Percentiles rank a stretch among this genome's conserved stretches.
Conservation (phyloP, 2,797 vertebrate species). For the Taenioides sp. region DNA sequence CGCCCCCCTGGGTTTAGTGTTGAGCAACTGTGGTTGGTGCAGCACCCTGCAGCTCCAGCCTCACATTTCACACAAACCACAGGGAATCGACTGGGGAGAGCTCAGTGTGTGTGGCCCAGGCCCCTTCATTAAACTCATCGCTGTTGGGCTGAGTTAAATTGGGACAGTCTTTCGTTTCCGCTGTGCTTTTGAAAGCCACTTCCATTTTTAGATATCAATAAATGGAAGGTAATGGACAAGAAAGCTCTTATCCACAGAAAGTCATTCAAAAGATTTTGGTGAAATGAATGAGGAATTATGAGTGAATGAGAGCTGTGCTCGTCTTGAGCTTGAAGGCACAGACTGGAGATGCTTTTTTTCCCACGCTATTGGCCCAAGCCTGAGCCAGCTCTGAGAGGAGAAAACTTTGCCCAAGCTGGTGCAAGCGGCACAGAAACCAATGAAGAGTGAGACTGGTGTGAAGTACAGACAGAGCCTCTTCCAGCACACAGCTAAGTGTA, state of each 20-base stretch:
- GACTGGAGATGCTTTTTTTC: conserved; percentile 51
- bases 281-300: conserved; percentile 54
- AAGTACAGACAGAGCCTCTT: conserved; percentile 78
- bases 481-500: conserved; percentile 77
- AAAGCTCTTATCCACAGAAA: conserved; percentile 48
- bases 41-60: conserved; percentile 55
- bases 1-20: conserved; percentile 49
- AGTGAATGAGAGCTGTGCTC: conserved; percentile 54
- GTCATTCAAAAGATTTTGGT: conserved; percentile 49
- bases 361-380: conserved; percentile 65
- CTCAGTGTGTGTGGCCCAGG: conserved; percentile 58
- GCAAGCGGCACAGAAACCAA: conserved; percentile 81
- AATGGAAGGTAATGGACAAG: conserved; percentile 48
- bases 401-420: conserved; percentile 64
- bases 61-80: conserved; percentile 67
- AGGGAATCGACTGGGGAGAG: conserved; percentile 58
- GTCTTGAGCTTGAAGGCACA: conserved; percentile 47
- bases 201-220: conserved; percentile 72
- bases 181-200: conserved; percentile 60
- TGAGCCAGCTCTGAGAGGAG: conserved; percentile 48
- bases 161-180: conserved; percentile 54
- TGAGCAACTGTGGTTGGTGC: conserved; percentile 55
- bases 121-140: conserved; percentile 60
- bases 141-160: conserved; percentile 62
- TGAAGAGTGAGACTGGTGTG: conserved; percentile 84